Evolutionary conservation across 2,113 vertebrate species (phyloP).

Genomic region (Microtus richardsoni): DNA sequence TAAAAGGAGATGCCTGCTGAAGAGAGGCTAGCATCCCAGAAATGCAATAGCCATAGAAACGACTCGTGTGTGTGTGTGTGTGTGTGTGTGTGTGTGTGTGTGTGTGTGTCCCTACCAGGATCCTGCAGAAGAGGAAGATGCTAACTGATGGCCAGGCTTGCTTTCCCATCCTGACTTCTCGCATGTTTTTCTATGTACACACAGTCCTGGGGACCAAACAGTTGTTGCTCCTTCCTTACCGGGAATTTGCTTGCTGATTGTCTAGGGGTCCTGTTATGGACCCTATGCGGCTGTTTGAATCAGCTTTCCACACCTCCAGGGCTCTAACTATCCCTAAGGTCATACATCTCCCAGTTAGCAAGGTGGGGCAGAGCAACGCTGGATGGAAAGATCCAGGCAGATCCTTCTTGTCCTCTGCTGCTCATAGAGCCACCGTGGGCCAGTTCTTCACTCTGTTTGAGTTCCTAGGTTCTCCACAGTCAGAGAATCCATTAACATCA

Average conservation of each 20-base stretch:
- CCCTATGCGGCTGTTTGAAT: not conserved
- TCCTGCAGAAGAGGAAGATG: not conserved
- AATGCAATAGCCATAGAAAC: not conserved
- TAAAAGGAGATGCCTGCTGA: not conserved
- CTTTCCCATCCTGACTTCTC: too few species aligned
- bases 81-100: not conserved
- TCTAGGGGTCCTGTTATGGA: not conserved
- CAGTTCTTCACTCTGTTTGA: not conserved
- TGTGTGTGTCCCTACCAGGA: not conserved
- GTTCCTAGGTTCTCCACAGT: not conserved
- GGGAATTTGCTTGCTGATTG: not conserved
- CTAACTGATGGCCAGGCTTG: not conserved
- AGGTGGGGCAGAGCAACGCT: not conserved
- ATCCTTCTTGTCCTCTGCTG: not conserved
- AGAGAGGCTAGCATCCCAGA: not conserved
- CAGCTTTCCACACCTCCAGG: not conserved
- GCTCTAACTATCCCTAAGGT: not conserved
- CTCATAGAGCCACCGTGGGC: not conserved
- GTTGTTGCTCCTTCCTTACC: not conserved
- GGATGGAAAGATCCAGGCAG: not conserved
- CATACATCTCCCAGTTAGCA: not conserved
- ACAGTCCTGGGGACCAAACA: not conserved
- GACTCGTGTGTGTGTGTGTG: not conserved
- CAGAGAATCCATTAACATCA: not conserved
- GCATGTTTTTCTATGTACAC: not conserved